Evolutionary conservation across 2,113 vertebrate genomes (phyloP), one percentile per base, ranked within the genome.

Genomic region (Lontra canadensis): DNA sequence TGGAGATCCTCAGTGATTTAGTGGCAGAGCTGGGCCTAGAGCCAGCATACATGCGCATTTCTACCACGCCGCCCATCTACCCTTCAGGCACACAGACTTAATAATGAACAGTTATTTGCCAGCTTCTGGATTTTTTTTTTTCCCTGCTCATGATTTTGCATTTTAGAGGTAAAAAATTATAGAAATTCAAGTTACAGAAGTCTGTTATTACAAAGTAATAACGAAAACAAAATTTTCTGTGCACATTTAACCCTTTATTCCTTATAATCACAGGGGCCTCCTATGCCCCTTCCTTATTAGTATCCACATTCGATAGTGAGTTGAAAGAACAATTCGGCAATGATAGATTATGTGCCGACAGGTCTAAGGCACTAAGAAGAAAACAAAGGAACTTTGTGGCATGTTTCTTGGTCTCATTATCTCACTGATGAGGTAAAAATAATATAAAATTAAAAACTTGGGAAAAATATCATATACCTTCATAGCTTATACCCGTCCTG

Each of bases 201-300:
- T 79, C 78, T 69, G 34, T 69, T 26, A 57, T 57, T 29, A 44
- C 81, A 67, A 74, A 49, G 13, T 57, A 69, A 39, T 7, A 85
- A 61, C 18, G 69, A 47, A 84, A 88, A 34, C 1, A 69, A 79
- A 73, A 23, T n/a, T 10, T 73, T 81, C 26, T 21, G 7, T 49
- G 20, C 10, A 42, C 20, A 36, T 29, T 80, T 67, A 36, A 78
- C 15, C 12, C 15, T 85, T 76, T 88, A 15, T 18, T 67, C 29
- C 76, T 86, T 10, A 14, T n/a, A 13, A 73, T 21, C 23, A 52
- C 61, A 96, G 21, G 13, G 25, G 1, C 7, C 0, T 71, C 69
- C 52, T 29, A 23, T 65, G 4, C 0, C 1, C 1, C 0, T 39
- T 83, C 1, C 1, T 9, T n/a, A 1, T 78, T 25, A 63, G 31